These are phyloP conservation scores for Tragelaphus imberbis DNA, from an alignment of 2,113 vertebrate genomes.

Conservation along the genomic window DNA sequence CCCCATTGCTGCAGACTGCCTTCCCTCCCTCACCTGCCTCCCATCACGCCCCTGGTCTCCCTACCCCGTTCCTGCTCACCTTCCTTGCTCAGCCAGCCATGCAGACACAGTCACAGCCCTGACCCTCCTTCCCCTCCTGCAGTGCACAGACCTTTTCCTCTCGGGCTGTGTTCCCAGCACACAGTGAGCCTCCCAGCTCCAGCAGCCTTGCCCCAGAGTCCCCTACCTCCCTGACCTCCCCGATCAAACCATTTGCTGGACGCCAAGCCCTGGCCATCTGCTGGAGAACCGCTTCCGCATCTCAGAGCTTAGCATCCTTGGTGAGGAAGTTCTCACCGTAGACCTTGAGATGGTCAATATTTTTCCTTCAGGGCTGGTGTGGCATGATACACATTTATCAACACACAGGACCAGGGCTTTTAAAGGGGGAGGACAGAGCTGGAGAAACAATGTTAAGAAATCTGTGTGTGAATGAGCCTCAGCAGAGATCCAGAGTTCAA, in stretches of 20 bases:
- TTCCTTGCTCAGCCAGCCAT: accelerated
- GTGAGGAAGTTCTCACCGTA: background rate
- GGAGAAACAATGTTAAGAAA: background rate
- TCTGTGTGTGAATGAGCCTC: background rate
- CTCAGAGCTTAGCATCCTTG: background rate
- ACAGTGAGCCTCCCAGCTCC: background rate
- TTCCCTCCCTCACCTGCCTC: background rate
- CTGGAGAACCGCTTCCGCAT: background rate
- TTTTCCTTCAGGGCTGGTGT: background rate
- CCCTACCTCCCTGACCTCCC: background rate
- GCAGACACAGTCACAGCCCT: background rate
- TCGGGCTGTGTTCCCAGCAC: background rate
- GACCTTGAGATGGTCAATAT: no score
- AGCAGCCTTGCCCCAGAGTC: background rate
- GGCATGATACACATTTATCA: background rate
- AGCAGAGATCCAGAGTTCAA: background rate
- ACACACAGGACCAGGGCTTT: background rate
- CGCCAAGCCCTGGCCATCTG: background rate
- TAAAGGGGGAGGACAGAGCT: background rate
- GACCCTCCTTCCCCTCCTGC: background rate
- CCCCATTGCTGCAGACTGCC: background rate
- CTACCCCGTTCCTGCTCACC: background rate
- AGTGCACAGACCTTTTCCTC: background rate
- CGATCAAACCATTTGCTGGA: background rate
- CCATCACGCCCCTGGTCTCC: no score